Evolutionary conservation across 2,888 invertebrate species (phyloP), one percentile per base, ranked within the genome.

Genomic region (Aethes cnicana): DNA sequence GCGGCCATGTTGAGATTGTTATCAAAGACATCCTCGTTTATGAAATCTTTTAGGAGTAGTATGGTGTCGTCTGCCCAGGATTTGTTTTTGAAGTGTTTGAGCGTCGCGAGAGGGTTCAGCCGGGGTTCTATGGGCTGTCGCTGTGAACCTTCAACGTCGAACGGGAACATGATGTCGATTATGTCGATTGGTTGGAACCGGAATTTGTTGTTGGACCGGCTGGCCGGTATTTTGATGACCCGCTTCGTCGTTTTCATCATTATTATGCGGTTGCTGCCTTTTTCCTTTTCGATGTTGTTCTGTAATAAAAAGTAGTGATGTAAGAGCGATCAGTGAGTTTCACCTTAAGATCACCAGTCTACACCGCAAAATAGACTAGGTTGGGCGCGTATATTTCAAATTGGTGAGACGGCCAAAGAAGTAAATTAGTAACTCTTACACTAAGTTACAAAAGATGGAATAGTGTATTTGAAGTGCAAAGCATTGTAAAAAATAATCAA

Each of bases 241-340:
- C 95, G 90, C 71, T 92, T 94, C 0, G 93, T 93, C 5, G 93
- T 94, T 71, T 94, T 94, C 74, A 94, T 91, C 76, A 94, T 90
- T 16, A 94, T 91, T 6, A 94, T 91, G 37, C 92, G 91, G 44
- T 91, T 87, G 18, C 84, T 89, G 39, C 85, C 87, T 59, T 91
- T 87, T 44, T 92, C 92, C 55, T 92, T 92, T 12, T 91, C 91
- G 33, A 87, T 83, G 58, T 84, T 84, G 2, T 90, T 91, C 72
- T 94, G 74, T 81, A 93, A n/a, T n/a, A n/a, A n/a, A n/a, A n/a
- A n/a, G n/a, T n/a, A n/a, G n/a, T n/a, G n/a, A n/a, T n/a, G n/a
- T n/a, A n/a, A n/a, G n/a, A n/a, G n/a, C n/a, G n/a, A n/a, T n/a
- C n/a, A n/a, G n/a, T n/a, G n/a, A n/a, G n/a, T n/a, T n/a, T n/a